Conservation (phyloP, 2,888 invertebrate species). For the Prosopocoilus inquinatus region DNA sequence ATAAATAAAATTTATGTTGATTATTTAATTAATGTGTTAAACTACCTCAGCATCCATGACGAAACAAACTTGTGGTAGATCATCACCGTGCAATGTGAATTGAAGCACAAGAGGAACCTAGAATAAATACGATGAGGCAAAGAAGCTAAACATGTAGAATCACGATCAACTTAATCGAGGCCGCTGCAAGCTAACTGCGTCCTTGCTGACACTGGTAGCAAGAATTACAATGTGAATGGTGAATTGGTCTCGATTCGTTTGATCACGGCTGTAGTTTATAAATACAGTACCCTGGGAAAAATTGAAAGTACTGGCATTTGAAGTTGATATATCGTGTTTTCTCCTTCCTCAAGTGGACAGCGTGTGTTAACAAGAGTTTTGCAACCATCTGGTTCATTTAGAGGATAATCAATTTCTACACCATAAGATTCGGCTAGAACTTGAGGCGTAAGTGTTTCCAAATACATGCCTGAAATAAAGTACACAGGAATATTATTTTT, state of each 20-base stretch:
- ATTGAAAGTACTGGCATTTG: conserved; percentile 16
- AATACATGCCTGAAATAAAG: conserved; percentile 17
- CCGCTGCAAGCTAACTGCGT: background rate
- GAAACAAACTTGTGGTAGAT: conserved; percentile 8
- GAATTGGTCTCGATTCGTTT: too few species aligned
- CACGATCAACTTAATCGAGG: too few species aligned
- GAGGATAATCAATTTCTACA: conserved; percentile 15
- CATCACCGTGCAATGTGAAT: conserved; percentile 12
- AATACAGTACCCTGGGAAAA: conserved; percentile 17
- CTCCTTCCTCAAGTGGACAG: conserved; percentile 31
- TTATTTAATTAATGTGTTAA: too few species aligned
- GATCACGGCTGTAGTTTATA: background rate
- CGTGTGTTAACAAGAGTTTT: conserved; percentile 20
- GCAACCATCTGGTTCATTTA: conserved; percentile 24
- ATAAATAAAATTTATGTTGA: too few species aligned
- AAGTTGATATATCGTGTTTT: conserved; percentile 22
- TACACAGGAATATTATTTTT: background rate
- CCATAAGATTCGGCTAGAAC: conserved; percentile 18
- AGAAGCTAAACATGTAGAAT: background rate
- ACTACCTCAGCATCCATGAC: conserved; percentile 12
- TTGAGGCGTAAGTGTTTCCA: conserved; percentile 16
- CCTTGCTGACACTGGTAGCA: too few species aligned
- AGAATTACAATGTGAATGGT: background rate
- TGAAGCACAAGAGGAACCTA: conserved; percentile 10
- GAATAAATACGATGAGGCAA: background rate